Evolutionary conservation across 1,140 invertebrate species (phyloP).

Genomic region (Brachionus paranguensis): DNA sequence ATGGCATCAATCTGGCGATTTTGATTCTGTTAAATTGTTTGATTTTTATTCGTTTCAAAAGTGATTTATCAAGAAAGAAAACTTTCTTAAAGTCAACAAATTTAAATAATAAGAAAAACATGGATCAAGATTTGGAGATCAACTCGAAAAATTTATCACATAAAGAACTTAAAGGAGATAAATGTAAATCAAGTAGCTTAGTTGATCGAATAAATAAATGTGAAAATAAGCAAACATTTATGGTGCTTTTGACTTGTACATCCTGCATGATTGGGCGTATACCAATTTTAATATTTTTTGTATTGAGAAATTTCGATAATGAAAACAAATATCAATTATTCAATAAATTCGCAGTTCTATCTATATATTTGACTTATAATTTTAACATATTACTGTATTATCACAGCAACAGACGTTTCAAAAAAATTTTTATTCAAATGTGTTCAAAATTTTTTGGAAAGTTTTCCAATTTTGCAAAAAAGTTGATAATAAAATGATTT

Average conservation of each 20-base stretch:
- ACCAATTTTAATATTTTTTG: not conserved
- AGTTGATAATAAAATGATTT: not conserved
- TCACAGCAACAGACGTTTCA: not conserved
- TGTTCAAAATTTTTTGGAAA: not conserved
- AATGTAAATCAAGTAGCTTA: not conserved
- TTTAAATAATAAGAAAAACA: not conserved
- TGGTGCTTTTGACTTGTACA: not conserved
- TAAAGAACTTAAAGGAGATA: not conserved
- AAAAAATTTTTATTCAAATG: not conserved
- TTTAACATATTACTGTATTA: not conserved
- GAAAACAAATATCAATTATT: not conserved
- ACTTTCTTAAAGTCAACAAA: not conserved
- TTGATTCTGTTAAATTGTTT: not conserved
- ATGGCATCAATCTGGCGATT: not conserved
- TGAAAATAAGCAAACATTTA: not conserved
- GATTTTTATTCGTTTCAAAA: not conserved
- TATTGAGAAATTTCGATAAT: not conserved
- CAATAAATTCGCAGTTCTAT: not conserved
- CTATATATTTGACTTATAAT: not conserved
- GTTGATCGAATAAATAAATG: not conserved
- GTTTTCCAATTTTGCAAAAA: not conserved
- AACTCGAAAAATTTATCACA: not conserved
- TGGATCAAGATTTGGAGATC: not conserved
- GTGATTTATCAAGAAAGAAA: not conserved
- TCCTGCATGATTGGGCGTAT: not conserved